phyloP scores from a whole-genome alignment of 1,140 invertebrate genomes.

The Halyomorpha halys region DNA sequence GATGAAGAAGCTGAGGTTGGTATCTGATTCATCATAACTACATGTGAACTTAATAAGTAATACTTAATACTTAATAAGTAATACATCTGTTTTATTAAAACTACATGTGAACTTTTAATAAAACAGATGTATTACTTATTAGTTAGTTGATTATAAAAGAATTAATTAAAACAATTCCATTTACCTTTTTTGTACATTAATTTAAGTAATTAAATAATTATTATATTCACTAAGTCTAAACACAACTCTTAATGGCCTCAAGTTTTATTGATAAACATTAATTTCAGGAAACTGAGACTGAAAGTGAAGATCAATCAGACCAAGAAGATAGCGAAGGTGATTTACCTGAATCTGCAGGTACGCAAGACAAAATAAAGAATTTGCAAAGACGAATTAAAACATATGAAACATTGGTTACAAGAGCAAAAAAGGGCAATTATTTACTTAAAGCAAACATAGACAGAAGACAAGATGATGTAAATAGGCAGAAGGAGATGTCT shows the following conservation, averaged over 20 bases:
- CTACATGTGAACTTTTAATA: no score
- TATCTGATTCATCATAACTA: not conserved
- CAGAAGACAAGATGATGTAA: slow-evolving; percentile 69
- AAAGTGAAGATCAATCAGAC: slow-evolving; percentile 35
- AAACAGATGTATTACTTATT: no score
- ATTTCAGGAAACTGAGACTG: slow-evolving; percentile 42
- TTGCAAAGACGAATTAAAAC: slow-evolving; percentile 45
- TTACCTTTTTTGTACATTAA: no score
- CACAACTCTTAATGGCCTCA: not conserved
- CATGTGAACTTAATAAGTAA: no score
- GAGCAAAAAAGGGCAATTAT: slow-evolving; percentile 75
- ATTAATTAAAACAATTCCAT: no score
- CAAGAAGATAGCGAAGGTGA: slow-evolving; percentile 49
- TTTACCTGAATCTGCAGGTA: slow-evolving; percentile 46
- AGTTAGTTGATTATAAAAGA: no score
- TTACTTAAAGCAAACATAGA: slow-evolving; percentile 75
- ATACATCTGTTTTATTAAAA: no score
- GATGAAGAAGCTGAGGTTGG: slow-evolving; percentile 52
- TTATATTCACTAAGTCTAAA: not conserved
- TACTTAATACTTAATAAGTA: no score
- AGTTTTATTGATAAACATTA: not conserved
- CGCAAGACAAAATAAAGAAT: slow-evolving; percentile 53
- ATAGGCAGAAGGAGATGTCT: slow-evolving; percentile 67
- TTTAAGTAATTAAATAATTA: slow-evolving; percentile 12
- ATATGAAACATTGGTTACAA: slow-evolving; percentile 55